These are phyloP conservation scores for Ptychobarbus kaznakovi DNA, from an alignment of 2,797 vertebrate species.

Conservation along the genomic window DNA sequence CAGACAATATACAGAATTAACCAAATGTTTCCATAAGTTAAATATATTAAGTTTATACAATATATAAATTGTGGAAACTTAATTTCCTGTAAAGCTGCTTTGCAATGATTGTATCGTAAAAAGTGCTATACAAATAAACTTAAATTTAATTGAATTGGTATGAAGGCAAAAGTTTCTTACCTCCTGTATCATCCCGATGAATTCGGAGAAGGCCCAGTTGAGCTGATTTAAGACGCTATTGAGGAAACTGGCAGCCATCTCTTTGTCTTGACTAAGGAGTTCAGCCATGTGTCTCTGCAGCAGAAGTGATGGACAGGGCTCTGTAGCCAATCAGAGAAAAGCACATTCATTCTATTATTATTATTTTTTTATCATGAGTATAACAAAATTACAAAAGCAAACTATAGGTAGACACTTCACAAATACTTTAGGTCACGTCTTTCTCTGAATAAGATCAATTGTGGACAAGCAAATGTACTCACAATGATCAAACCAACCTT, in stretches of 20 bases:
- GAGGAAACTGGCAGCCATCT: slow-evolving; percentile 96
- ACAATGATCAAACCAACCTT: neutral
- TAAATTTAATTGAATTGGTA: too few relatives aligned
- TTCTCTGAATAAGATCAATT: neutral
- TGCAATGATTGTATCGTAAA: too few relatives aligned
- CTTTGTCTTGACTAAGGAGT: slow-evolving; percentile 86
- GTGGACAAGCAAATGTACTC: neutral
- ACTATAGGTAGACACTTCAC: neutral
- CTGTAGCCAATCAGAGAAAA: slow-evolving; percentile 74
- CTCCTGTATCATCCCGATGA: slow-evolving; percentile 99
- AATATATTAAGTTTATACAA: too few relatives aligned
- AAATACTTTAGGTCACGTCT: neutral
- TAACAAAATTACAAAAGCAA: neutral
- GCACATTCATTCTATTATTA: neutral
- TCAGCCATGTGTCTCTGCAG: slow-evolving; percentile 97
- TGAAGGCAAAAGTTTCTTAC: slow-evolving; percentile 70
- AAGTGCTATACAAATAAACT: too few relatives aligned
- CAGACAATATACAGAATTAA: too few relatives aligned
- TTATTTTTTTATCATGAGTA: neutral
- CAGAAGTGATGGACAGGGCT: slow-evolving; percentile 93
- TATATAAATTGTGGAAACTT: too few relatives aligned
- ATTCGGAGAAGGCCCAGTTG: slow-evolving; percentile 99
- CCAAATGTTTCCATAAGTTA: too few relatives aligned
- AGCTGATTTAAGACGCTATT: slow-evolving; percentile 99
- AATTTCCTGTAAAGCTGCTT: too few relatives aligned